Evolutionary conservation across 2,888 invertebrate genomes (phyloP).

Genomic region (Fragum fragum): DNA sequence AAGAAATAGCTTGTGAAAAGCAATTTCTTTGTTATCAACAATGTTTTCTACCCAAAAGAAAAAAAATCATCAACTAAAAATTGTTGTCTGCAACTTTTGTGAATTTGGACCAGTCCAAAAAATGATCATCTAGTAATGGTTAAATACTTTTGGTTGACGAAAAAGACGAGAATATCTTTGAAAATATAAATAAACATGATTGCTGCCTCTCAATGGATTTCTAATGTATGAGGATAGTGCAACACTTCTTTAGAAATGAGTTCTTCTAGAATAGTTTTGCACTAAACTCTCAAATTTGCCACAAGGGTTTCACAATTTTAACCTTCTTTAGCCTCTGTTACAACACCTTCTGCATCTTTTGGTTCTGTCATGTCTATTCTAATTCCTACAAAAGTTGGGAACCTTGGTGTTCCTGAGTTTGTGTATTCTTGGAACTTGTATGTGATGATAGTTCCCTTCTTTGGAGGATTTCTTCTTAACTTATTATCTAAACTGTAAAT

Average conservation of each 20-base stretch:
- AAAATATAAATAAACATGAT: too few species aligned
- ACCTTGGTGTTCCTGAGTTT: slow-evolving; percentile 82
- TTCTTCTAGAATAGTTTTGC: too few species aligned
- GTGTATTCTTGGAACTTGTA: slow-evolving; percentile 85
- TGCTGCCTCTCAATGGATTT: too few species aligned
- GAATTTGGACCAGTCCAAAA: not conserved
- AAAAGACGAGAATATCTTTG: too few species aligned
- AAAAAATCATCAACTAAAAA: too few species aligned
- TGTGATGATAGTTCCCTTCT: slow-evolving; percentile 84
- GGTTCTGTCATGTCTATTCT: slow-evolving; percentile 83
- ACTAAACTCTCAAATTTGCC: too few species aligned
- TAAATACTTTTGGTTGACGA: too few species aligned
- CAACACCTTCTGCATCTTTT: slow-evolving; percentile 80
- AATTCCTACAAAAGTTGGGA: slow-evolving; percentile 83
- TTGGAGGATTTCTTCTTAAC: slow-evolving; percentile 82
- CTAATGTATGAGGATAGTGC: too few species aligned
- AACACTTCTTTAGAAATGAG: too few species aligned
- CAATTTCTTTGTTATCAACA: too few species aligned
- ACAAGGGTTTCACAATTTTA: not conserved
- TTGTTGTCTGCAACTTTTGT: not conserved
- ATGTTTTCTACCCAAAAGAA: too few species aligned
- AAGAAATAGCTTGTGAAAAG: too few species aligned
- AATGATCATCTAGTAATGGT: not conserved
- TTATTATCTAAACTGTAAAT: slow-evolving; percentile 79
- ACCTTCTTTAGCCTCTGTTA: slow-evolving; percentile 70